A percentile compares a stretch with the other conserved stretches of the same genome.
Conservation (phyloP, 2,888 invertebrate species). For the Nymphalis urticae region DNA sequence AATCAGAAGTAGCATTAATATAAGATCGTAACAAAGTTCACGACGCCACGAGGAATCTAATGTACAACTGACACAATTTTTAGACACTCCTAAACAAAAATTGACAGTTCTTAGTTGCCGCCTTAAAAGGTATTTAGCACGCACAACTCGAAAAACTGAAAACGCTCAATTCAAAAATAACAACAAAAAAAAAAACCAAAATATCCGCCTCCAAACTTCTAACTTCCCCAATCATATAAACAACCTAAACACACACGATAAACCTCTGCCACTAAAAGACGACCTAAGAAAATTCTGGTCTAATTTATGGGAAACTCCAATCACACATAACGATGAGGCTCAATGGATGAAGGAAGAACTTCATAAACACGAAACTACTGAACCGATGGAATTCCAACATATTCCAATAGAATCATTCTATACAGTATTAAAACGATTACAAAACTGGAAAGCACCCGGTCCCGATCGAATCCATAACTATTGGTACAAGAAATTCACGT, state of each 20-base stretch:
- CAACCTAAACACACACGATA: not conserved
- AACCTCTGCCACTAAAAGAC: no score
- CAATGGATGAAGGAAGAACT: not conserved
- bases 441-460: no score
- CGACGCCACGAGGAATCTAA: no score
- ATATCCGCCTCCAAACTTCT: not conserved
- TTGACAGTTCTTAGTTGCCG: not conserved
- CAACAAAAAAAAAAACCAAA: not conserved
- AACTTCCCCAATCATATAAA: not conserved
- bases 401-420: no score
- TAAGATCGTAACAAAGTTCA: no score
- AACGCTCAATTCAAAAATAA: not conserved
- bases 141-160: not conserved
- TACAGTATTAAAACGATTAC: no score
- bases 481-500: no score
- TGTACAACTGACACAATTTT: no score
- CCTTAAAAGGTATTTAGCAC: not conserved
- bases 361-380: no score
- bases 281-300: not conserved
- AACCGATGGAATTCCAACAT: no score
- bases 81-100: not conserved
- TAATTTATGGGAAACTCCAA: not conserved
- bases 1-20: no score
- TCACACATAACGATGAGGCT: not conserved
- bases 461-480: no score